A percentile compares a stretch with the other conserved stretches of the same genome.
These are phyloP conservation scores for Synaphobranchus kaupii DNA, from an alignment of 2,797 vertebrate species.

Conservation along the genomic window DNA sequence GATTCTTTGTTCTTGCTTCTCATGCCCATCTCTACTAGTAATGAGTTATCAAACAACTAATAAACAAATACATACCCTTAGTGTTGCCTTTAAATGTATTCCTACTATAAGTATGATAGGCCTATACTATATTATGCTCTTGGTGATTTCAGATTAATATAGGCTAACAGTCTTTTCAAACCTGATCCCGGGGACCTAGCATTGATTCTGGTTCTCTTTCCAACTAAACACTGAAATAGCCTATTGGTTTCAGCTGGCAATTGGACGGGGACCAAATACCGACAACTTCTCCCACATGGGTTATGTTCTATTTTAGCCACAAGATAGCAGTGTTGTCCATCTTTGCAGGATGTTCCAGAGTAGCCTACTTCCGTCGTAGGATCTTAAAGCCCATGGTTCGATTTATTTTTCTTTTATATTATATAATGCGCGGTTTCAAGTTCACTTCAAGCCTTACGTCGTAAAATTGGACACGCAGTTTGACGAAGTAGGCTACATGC, in stretches of 20 bases:
- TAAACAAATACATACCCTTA: too few species aligned
- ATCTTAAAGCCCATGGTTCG: too few species aligned
- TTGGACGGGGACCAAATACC: neutral
- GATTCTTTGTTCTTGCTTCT: neutral
- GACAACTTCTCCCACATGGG: neutral
- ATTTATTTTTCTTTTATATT: neutral
- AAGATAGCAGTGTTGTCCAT: constrained; percentile 11
- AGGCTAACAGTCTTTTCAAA: neutral
- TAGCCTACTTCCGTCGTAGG: too few species aligned
- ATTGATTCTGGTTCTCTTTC: neutral
- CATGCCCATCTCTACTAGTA: neutral
- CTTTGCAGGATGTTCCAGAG: neutral
- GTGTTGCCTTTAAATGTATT: too few species aligned
- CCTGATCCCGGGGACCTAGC: neutral
- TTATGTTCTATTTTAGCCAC: neutral
- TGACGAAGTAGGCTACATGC: too few species aligned
- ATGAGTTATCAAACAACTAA: too few species aligned
- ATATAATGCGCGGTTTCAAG: neutral
- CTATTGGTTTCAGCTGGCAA: neutral
- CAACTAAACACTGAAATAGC: neutral
- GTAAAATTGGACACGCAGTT: too few species aligned
- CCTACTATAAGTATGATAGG: too few species aligned
- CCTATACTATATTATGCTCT: neutral
- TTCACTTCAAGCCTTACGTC: too few species aligned
- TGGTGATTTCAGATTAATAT: neutral